Base-by-base conservation (phyloP, 2,113 vertebrate genomes). In the Antechinus stuartii region DNA sequence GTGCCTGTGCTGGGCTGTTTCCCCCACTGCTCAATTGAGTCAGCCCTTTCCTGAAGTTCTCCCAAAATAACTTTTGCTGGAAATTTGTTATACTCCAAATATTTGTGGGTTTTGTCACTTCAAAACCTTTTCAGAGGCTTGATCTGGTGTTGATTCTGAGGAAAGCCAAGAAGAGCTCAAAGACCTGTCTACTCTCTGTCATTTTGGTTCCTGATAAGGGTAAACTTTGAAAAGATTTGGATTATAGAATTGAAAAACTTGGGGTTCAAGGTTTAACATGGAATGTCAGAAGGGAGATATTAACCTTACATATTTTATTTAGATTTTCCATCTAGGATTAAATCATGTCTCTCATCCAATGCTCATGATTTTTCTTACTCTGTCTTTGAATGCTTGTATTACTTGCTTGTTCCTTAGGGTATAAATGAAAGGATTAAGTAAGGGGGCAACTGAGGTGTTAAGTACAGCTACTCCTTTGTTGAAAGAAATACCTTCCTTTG, bases 381-480 rank as follows among this genome's bases (percentile, higher is more conserved):
- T 68, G 57, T 96, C 96, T 47, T 95, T 97, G 92, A 98, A 96
- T 19, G 96, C 96, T 96, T 98, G 94, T 91, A 96, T 97, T 91
- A 98, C 96, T 90, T 97, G 96, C 55, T 98, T 93, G 54, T 98
- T 98, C 53, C 96, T 96, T 91, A 98, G 92, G 11, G 97, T 97
- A 3, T 97, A 97, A 97, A 98, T 95, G 90, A 97, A 97, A 24
- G 97, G 97, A 8, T 97, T 97, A 53, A 98, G 68, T 52, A 97
- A 90, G 25, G 98, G 96, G 23, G 91, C 57, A 7, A 96, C 54
- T 47, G 95, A 96, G 53, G 94, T 96, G 52, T 91, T 95, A 61
- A 96, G 91, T 0, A 97, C 25, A 90, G 95, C 93, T 54, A 95
- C 90, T 27, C 76, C 84, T n/a, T 96, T 97, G 90, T 93, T 95